Evolutionary conservation across 2,113 vertebrate genomes (phyloP), one percentile per base, ranked within the genome.

Genomic region (Gambusia affinis): DNA sequence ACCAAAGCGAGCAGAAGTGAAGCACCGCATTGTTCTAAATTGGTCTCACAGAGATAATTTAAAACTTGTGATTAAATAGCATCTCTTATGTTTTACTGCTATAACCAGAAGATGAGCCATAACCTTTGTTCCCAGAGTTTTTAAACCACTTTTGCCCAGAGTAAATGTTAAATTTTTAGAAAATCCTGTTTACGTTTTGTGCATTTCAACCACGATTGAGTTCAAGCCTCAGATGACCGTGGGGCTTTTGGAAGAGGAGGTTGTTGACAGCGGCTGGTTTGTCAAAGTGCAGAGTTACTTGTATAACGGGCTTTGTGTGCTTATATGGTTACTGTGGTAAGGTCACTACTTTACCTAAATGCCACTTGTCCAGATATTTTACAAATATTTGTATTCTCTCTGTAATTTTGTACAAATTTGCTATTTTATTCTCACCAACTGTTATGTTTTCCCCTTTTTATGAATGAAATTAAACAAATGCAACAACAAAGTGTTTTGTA

Each of bases 1-100:
- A 63, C 10, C 57, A 85, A 85, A 82, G 84, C 75, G 42, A 3
- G 10, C 2, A 75, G 22, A 22, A 67, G 28, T 81, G 64, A 85
- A 77, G 39, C 35, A n/a, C 61, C 35, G 30, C 75, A 73, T 37
- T 81, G 72, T 75, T 73, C 2, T 39, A 27, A 76, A 60, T 29
- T 73, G 4, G 54, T 0, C 27, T 42, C 37, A n/a, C n/a, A 39
- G 7, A 42, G 17, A 61, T 10, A 42, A 22, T 62, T 11, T 15
- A 11, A 63, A 60, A 27, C 17, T 62, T 72, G 19, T 14, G 10
- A 30, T 63, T 54, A 47, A 47, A 47, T 72, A 73, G 33, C 60
- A 17, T 6, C 3, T 60, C 33, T 3, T 29, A 4, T 17, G 19
- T 44, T 61, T 3, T 30, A 57, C 12, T 70, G 44, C 68, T 42